Percentiles rank a stretch among this genome's conserved stretches.
phyloP scores from a whole-genome alignment of 2,113 vertebrate genomes.

The Oryzias curvinotus region DNA sequence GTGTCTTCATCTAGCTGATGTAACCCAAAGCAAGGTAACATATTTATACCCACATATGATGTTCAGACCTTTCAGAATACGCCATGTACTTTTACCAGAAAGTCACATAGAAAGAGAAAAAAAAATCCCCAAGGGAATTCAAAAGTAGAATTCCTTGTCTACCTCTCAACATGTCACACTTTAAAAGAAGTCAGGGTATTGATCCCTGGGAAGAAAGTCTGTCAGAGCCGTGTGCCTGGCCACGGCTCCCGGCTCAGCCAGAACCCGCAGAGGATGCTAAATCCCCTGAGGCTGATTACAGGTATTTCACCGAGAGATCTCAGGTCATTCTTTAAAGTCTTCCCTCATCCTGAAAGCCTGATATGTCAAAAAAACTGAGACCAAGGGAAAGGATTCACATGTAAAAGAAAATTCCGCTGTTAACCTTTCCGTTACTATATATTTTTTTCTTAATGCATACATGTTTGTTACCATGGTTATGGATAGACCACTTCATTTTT shows the following conservation, averaged over 20 bases:
- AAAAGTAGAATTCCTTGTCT: conserved; percentile 66
- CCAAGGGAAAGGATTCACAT: conserved; percentile 40
- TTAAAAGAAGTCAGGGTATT: conserved; percentile 70
- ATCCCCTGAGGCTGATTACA: conserved; percentile 75
- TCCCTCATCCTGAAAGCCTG: conserved; percentile 34
- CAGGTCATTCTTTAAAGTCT: conserved; percentile 69
- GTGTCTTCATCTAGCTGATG: conserved; percentile 64
- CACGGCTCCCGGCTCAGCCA: conserved; percentile 55
- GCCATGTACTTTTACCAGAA: conserved; percentile 70
- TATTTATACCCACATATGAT: conserved; percentile 54
- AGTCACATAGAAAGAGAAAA: conserved; percentile 36
- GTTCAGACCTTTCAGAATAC: conserved; percentile 47
- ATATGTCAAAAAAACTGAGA: conserved; percentile 44
- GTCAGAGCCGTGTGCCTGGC: conserved; percentile 61
- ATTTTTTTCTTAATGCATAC: conserved; percentile 12
- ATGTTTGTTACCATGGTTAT: background rate
- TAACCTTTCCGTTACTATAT: conserved; percentile 33
- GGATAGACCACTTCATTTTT: too few relatives aligned
- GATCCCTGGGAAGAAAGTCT: conserved; percentile 69
- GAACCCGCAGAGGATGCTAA: conserved; percentile 68
- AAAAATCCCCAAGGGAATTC: conserved; percentile 49
- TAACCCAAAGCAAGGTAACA: conserved; percentile 66
- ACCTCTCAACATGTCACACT: conserved; percentile 68
- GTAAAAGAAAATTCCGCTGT: conserved; percentile 34
- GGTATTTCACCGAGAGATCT: conserved; percentile 67